Percentiles rank a stretch among this genome's conserved stretches.
Conservation (phyloP, 1,140 invertebrate species). For the Theocolax elegans region DNA sequence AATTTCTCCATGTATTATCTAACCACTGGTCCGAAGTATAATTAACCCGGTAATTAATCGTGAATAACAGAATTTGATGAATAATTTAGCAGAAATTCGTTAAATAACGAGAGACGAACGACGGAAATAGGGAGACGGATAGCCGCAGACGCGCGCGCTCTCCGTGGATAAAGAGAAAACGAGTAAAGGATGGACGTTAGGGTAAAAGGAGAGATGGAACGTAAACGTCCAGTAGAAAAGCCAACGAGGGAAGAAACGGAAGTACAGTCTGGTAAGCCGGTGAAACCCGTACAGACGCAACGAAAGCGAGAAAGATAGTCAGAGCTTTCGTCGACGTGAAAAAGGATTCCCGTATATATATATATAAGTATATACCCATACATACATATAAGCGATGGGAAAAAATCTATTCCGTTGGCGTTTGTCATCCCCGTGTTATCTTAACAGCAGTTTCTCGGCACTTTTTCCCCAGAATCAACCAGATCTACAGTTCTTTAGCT, state of each 20-base stretch:
- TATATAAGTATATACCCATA: not conserved
- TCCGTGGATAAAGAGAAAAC: not conserved
- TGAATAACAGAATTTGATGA: no score
- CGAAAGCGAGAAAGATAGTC: not conserved
- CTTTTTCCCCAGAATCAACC: no score
- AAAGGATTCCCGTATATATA: not conserved
- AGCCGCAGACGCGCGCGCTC: not conserved
- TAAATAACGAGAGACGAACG: not conserved
- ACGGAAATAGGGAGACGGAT: constrained; percentile 6
- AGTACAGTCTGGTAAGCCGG: constrained; percentile 40
- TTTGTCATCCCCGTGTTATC: constrained; percentile 29
- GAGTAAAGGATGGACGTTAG: not conserved
- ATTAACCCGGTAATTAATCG: no score
- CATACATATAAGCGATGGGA: not conserved
- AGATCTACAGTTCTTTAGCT: no score
- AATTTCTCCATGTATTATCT: no score
- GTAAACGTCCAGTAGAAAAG: not conserved
- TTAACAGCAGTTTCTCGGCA: not conserved
- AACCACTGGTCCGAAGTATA: no score
- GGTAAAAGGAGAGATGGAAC: constrained; percentile 12
- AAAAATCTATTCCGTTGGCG: constrained; percentile 25
- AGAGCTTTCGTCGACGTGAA: constrained; percentile 15
- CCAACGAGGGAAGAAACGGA: constrained; percentile 24
- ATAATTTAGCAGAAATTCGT: not conserved
- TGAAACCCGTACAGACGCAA: not conserved